Conservation (phyloP, 2,113 vertebrate species). For the Typhlomys cinereus region DNA sequence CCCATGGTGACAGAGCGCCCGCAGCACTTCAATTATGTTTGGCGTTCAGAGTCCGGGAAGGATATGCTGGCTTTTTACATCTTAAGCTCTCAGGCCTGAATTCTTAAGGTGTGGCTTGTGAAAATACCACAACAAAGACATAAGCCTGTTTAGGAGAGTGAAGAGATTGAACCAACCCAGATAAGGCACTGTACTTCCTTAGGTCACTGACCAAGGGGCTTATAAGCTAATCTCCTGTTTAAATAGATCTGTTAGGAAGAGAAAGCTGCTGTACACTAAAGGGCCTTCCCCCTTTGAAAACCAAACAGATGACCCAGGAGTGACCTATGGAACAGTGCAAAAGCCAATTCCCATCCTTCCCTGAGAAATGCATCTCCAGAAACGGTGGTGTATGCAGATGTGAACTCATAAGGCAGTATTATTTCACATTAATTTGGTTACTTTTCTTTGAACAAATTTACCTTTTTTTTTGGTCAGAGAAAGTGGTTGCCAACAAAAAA, state of each 20-base stretch:
- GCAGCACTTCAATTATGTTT: background rate
- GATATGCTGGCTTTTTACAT: background rate
- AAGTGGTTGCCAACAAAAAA: slow-evolving; percentile 18
- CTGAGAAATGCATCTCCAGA: background rate
- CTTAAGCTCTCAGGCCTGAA: slow-evolving; percentile 64
- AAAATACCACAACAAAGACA: slow-evolving; percentile 60
- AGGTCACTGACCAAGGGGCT: slow-evolving; percentile 35
- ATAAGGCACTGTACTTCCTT: background rate
- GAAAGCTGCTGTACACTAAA: background rate
- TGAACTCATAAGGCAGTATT: background rate
- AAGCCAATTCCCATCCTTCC: background rate
- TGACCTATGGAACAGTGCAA: background rate
- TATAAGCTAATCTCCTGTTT: slow-evolving; percentile 43
- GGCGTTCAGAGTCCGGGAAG: slow-evolving; percentile 7
- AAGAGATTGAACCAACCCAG: slow-evolving; percentile 34
- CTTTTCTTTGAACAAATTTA: slow-evolving; percentile 35
- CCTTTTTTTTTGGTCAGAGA: slow-evolving; percentile 45
- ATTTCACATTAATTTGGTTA: background rate
- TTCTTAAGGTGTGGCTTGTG: slow-evolving; percentile 54
- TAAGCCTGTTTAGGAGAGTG: slow-evolving; percentile 26
- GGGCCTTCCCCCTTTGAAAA: slow-evolving; percentile 15
- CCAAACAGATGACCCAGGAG: background rate
- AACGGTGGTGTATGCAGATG: background rate
- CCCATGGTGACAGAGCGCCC: background rate
- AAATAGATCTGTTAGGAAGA: slow-evolving; percentile 32